Evolutionary conservation across 64 coral and sea anemone genomes (phyloP).

Genomic region (Anthopleura sola): DNA sequence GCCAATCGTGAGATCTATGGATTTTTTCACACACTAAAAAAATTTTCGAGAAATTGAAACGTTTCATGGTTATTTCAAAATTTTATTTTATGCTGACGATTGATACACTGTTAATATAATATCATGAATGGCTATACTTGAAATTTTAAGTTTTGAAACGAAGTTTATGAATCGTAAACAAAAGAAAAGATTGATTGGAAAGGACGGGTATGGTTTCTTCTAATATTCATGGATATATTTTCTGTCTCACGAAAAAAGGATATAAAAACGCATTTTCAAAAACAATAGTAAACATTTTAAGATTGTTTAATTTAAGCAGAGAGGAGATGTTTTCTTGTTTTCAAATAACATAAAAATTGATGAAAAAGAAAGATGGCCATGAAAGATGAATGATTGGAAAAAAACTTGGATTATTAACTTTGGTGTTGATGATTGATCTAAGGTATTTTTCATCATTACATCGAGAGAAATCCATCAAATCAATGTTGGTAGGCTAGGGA

Average conservation of each 20-base stretch:
- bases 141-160: not conserved
- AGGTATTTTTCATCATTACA: not conserved
- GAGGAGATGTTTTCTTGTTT: not conserved
- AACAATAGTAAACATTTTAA: not conserved
- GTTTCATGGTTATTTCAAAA: not conserved
- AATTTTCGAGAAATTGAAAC: not conserved
- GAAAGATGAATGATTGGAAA: not conserved
- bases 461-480: not conserved
- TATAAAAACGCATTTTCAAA: not conserved
- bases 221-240: not conserved
- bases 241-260: not conserved
- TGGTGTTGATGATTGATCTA: not conserved
- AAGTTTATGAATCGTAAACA: not conserved
- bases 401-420: conserved; percentile 1
- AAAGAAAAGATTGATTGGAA: not conserved
- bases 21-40: too few species aligned
- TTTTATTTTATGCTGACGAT: not conserved
- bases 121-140: not conserved
- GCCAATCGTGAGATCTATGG: not conserved
- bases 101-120: not conserved
- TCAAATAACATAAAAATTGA: not conserved
- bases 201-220: not conserved
- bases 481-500: not conserved
- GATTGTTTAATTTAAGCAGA: not conserved
- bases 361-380: not conserved